phyloP scores from a whole-genome alignment of 1,140 invertebrate genomes.

The Pinna nobilis region DNA sequence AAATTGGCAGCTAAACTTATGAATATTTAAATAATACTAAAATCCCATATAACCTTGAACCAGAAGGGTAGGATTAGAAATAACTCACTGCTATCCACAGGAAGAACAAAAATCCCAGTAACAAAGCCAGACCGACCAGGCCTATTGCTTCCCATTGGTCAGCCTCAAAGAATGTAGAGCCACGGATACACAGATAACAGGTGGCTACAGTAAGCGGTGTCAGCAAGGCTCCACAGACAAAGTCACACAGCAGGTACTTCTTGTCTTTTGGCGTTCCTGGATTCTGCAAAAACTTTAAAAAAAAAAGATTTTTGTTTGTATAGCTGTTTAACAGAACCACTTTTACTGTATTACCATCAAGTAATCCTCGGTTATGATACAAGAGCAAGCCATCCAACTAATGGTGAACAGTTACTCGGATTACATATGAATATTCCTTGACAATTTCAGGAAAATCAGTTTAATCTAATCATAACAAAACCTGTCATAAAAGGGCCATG shows the following conservation, averaged over 20 bases:
- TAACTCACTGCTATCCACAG: not conserved
- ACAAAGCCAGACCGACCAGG: not conserved
- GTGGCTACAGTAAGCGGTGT: not conserved
- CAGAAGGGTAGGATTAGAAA: too few species aligned
- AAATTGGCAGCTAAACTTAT: too few species aligned
- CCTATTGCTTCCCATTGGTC: not conserved
- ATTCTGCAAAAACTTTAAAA: conserved; percentile 8
- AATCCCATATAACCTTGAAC: too few species aligned
- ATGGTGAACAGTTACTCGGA: too few species aligned
- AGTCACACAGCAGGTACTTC: not conserved
- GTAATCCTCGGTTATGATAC: too few species aligned
- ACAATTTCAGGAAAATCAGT: not conserved
- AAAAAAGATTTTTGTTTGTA: not conserved
- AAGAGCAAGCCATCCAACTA: too few species aligned
- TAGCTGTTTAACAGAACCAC: not conserved
- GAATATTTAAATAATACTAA: too few species aligned
- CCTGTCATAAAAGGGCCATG: too few species aligned
- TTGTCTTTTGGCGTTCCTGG: not conserved
- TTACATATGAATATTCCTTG: too few species aligned
- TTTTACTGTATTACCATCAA: too few species aligned
- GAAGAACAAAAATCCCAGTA: not conserved
- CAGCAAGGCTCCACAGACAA: not conserved
- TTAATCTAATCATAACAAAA: not conserved
- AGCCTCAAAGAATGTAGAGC: not conserved
- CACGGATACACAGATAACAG: not conserved